Base-by-base conservation (phyloP, 2,797 vertebrate genomes). In the Anomalospiza imberbis region DNA sequence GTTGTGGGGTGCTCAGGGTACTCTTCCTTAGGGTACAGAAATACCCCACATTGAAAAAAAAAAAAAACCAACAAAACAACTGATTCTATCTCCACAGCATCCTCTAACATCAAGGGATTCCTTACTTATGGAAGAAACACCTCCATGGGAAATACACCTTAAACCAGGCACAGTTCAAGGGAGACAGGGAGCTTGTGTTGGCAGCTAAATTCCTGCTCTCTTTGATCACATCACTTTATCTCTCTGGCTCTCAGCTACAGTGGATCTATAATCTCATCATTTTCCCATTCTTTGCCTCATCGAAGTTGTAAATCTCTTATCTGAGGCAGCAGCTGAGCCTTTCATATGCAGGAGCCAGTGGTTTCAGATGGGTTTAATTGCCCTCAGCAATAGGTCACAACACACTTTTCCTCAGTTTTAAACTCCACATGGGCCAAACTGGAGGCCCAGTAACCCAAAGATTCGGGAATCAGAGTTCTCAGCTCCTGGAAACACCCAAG, bases 261-360 rank as follows among this genome's bases (percentile, higher is more conserved):
- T 34, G 58, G 80, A 74, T 72, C 25, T 45, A 53, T 44, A 85
- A 85, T 94, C 89, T 61, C 82, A 80, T 71, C 53, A 10, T 92
- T 85, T 94, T 94, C 85, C 76, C 67, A 76, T 91, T 94, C 90
- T 93, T 82, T 74, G 53, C 34, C 77, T 71, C 63, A 78, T 40
- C 73, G 11, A 65, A 88, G 79, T 40, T 87, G 92, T 92, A 96
- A 92, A 95, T 88, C 82, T 89, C 93, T 93, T 91, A 91, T 87
- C 94, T 84, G 81, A 62, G 54, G 68, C 50, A 81, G 54, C 50
- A 74, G 44, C 54, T 12, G 38, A 91, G 76, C 84, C 73, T 94
- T 95, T 95, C 85, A 81, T 66, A 84, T 72, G 93, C 76, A 22
- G 17, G 7, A 81, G 38, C 21, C 45, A 51, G 50, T 25, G 58